These are phyloP conservation scores for Schizopygopsis malacanthus DNA, from an alignment of 2,797 vertebrate species.

Conservation along the genomic window DNA sequence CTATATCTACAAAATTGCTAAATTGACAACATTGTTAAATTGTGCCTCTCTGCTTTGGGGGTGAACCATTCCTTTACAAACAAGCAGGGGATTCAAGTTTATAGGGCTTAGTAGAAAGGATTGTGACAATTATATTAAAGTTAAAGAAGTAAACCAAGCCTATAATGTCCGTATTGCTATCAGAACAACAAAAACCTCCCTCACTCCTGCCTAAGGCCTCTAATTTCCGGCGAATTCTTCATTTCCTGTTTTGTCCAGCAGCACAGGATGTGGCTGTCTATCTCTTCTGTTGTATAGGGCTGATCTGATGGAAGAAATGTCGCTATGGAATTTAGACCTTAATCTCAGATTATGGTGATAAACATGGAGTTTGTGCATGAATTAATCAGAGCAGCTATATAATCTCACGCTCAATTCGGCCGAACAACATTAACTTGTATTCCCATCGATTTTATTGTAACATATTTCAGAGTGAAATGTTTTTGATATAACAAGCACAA, in stretches of 20 bases:
- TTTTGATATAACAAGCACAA: neutral
- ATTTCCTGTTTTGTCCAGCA: constrained; percentile 59
- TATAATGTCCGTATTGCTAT: constrained; percentile 10
- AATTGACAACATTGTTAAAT: too few species aligned
- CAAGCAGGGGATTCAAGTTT: neutral
- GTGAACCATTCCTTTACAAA: neutral
- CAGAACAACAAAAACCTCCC: constrained; percentile 4
- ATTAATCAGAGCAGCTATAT: constrained; percentile 16
- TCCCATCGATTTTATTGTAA: neutral
- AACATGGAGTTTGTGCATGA: constrained; percentile 9
- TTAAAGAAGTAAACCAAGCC: constrained; percentile 20
- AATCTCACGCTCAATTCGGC: neutral
- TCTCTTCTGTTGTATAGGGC: constrained; percentile 41
- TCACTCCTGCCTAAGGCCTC: constrained; percentile 19
- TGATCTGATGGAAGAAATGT: constrained; percentile 36
- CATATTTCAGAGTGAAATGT: too few species aligned
- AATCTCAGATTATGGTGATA: constrained; percentile 28
- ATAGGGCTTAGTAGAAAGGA: neutral
- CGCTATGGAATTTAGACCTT: constrained; percentile 33
- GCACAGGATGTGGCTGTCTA: constrained; percentile 56
- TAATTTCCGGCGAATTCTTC: constrained; percentile 61
- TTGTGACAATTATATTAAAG: neutral
- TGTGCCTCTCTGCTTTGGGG: neutral
- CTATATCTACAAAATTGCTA: too few species aligned
- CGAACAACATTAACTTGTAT: neutral